These are phyloP conservation scores for Asbolus verrucosus DNA, from an alignment of 1,140 invertebrate species.

Conservation along the genomic window DNA sequence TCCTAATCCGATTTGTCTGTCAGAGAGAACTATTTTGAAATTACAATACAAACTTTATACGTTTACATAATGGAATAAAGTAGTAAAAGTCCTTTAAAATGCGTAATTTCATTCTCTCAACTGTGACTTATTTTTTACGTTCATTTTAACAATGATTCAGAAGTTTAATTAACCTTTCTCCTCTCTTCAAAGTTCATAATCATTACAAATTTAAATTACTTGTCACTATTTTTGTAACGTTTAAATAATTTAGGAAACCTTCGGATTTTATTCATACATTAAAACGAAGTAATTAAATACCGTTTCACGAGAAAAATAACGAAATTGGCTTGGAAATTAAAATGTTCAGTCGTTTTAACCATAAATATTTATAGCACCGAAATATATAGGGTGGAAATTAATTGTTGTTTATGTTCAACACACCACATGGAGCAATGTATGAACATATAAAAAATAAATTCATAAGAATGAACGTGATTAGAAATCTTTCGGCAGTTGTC, in stretches of 20 bases:
- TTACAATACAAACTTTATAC: slow-evolving; percentile 25
- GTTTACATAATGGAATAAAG: slow-evolving; percentile 6
- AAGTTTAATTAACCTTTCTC: slow-evolving; percentile 25
- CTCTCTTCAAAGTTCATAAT: slow-evolving; percentile 10
- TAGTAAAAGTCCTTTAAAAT: slow-evolving; percentile 10
- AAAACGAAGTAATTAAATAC: slow-evolving; percentile 22
- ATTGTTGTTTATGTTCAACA: too few species aligned
- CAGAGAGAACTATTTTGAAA: slow-evolving; percentile 16
- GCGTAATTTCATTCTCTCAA: slow-evolving; percentile 1
- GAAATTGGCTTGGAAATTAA: slow-evolving; percentile 11
- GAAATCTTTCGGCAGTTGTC: too few species aligned
- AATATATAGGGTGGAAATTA: slow-evolving; percentile 9
- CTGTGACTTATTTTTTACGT: background rate
- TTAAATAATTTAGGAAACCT: slow-evolving; percentile 14
- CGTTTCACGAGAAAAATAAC: slow-evolving; percentile 4
- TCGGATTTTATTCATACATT: slow-evolving; percentile 24
- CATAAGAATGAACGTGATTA: too few species aligned
- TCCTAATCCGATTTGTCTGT: slow-evolving; percentile 14
- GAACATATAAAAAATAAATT: too few species aligned
- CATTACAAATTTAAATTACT: slow-evolving; percentile 37
- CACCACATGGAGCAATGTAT: too few species aligned
- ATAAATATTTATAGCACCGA: slow-evolving; percentile 31
- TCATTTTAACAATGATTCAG: slow-evolving; percentile 5
- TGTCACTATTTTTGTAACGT: slow-evolving; percentile 22
- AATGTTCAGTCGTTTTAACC: background rate